Evolutionary conservation across 2,113 vertebrate genomes (phyloP).

Genomic region (Oenanthe oenanthe): DNA sequence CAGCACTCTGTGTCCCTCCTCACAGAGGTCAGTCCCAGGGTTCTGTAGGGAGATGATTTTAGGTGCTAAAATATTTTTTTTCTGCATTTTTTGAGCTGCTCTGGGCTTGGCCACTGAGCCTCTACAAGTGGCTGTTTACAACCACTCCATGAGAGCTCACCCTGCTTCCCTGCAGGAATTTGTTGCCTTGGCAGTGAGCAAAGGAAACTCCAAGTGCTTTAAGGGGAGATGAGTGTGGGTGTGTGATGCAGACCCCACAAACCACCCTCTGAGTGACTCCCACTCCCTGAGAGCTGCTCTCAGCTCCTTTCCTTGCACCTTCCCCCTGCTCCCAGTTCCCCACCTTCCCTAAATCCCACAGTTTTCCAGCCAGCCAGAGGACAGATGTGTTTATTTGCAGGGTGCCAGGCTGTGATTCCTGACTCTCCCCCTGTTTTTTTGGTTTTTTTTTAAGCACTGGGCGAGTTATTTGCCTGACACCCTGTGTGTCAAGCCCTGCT

Average conservation of each 20-base stretch:
- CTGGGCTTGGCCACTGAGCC: background rate
- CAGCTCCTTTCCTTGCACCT: background rate
- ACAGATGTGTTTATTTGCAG: slow-evolving; percentile 6
- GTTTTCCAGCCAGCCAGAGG: background rate
- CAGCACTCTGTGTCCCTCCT: background rate
- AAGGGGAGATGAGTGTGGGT: background rate
- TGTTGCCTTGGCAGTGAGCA: slow-evolving; percentile 51
- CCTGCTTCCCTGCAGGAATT: background rate
- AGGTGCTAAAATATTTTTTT: background rate
- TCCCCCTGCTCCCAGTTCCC: background rate
- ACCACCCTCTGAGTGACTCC: background rate
- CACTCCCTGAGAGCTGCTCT: background rate
- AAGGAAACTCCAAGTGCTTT: background rate
- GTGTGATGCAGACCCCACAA: background rate
- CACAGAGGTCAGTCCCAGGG: rapidly evolving
- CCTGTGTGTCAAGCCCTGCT: background rate
- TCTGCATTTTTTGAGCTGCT: background rate
- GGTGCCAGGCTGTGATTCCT: background rate
- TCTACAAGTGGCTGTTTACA: background rate
- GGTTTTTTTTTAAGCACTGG: background rate
- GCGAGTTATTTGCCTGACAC: background rate
- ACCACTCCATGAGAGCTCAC: background rate
- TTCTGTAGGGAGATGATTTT: background rate
- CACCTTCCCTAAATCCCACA: background rate
- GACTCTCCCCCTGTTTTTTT: background rate